Evolutionary conservation across 1,140 invertebrate species (phyloP).

Genomic region (Atopsyche davidsoni): DNA sequence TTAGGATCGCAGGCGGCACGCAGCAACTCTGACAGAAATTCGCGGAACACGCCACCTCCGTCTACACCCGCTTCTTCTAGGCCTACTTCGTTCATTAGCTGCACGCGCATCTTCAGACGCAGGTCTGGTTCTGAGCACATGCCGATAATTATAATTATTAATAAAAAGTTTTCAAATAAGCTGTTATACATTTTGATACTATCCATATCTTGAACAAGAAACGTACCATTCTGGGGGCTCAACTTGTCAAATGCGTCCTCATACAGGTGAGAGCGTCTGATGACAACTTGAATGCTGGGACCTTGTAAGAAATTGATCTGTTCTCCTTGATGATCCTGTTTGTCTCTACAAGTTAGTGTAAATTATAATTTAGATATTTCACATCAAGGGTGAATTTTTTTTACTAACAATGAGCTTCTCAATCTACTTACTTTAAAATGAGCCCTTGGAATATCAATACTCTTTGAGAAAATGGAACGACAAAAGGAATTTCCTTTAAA

Average conservation of each 20-base stretch:
- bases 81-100: slow-evolving; percentile 84
- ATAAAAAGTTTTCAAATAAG: too few species aligned
- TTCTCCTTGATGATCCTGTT: slow-evolving; percentile 66
- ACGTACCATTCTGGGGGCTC: slow-evolving; percentile 76
- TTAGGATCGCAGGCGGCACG: slow-evolving; percentile 94
- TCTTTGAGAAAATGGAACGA: slow-evolving; percentile 83
- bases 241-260: slow-evolving; percentile 96
- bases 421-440: slow-evolving; percentile 39
- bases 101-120: slow-evolving; percentile 77
- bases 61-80: slow-evolving; percentile 94
- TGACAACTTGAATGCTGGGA: slow-evolving; percentile 69
- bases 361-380: too few species aligned
- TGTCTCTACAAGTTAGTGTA: slow-evolving; percentile 56
- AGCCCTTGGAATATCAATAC: slow-evolving; percentile 81
- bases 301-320: slow-evolving; percentile 67
- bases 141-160: too few species aligned
- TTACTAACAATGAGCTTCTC: too few species aligned
- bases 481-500: slow-evolving; percentile 87
- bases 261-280: slow-evolving; percentile 88
- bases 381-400: neutral
- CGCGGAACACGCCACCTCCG: slow-evolving; percentile 89
- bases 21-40: slow-evolving; percentile 85
- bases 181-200: too few species aligned
- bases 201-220: too few species aligned
- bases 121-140: slow-evolving; percentile 85